phyloP scores from a whole-genome alignment of 2,113 vertebrate species.

The Gallinago undulata region DNA sequence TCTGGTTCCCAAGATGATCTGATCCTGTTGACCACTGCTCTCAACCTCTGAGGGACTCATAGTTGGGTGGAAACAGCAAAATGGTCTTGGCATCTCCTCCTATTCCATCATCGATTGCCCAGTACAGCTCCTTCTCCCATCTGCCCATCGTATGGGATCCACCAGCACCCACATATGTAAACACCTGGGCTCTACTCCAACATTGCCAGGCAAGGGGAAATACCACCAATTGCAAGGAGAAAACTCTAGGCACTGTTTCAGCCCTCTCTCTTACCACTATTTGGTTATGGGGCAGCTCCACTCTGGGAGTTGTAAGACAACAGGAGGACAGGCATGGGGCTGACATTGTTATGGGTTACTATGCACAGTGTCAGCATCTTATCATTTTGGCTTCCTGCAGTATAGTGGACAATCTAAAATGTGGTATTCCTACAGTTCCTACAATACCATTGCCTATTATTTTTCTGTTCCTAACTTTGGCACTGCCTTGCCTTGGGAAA shows the following conservation, averaged over 20 bases:
- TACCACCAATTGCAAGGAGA: background rate
- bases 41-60: background rate
- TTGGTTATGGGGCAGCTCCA: background rate
- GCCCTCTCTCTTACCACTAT: background rate
- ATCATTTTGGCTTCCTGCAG: background rate
- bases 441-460: background rate
- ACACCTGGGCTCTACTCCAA: background rate
- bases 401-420: background rate
- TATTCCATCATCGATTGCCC: background rate
- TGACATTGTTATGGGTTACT: background rate
- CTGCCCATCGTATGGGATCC: background rate
- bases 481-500: background rate
- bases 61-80: background rate
- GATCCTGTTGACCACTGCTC: background rate
- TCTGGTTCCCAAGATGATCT: background rate
- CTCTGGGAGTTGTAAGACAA: background rate
- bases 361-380: background rate
- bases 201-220: background rate
- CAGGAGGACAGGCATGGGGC: rapidly evolving
- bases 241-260: background rate
- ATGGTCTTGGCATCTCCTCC: background rate
- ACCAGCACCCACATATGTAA: background rate
- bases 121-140: background rate
- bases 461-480: background rate
- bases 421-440: background rate